Evolutionary conservation across 2,888 invertebrate genomes (phyloP), one percentile per base, ranked within the genome.

Genomic region (Watsonalla cultraria): DNA sequence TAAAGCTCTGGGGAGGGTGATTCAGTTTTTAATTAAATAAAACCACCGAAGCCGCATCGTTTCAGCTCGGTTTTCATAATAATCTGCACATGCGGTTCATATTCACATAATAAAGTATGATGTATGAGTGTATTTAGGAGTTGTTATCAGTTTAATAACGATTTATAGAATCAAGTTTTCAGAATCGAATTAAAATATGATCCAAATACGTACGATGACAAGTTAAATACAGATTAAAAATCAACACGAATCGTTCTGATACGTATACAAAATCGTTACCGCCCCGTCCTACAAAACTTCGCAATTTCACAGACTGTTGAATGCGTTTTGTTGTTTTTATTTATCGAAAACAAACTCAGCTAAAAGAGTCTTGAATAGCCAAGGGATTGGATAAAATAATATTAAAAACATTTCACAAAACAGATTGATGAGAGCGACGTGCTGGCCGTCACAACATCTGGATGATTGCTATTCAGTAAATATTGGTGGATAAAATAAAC

Each of bases 381-480:
- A 48, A 59, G 50, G 57, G 56, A 57, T 53, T 35, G 56, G 56
- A 60, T 59, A 56, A 51, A 58, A 56, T 24, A 64, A 66, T 70
- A 57, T 64, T 53, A 60, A 58, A 60, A 57, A 66, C 64, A 66
- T 54, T 57, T 63, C 62, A 24, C 24, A 76, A 73, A 70, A 74
- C 71, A 77, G 81, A 83, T 79, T 80, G 82, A 82, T 79, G 74
- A 65, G 65, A 61, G 64, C 57, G 59, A 57, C 66, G 57, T 14
- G 54, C 59, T 56, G 58, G 57, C 61, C 66, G 68, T 64, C 66
- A 60, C 56, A 60, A 57, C 60, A 61, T 64, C 67, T 74, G 78
- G 81, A 86, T 90, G 87, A 89, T 89, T 88, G 89, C 86, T 87
- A 86, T 85, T 86, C 86, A 77, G 87, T 86, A 86, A 90, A 89